Base-by-base conservation (phyloP, 2,888 invertebrate species). In the Melolontha melolontha region DNA sequence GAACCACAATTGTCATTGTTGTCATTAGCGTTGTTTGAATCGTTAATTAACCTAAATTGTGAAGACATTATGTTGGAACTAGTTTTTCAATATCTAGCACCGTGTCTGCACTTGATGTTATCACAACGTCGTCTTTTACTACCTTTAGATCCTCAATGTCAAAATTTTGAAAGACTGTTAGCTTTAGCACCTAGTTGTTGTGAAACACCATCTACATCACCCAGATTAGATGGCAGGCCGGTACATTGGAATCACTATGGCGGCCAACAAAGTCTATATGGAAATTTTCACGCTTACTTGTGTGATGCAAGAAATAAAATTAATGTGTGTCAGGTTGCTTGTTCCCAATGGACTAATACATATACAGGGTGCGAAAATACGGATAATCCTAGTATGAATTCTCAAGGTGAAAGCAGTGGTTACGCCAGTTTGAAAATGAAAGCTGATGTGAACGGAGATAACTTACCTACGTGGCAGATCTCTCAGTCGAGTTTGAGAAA, bases 31-130 rank as follows among this genome's bases (percentile, higher is more conserved):
- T 84, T 98, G 10, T 94, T 98, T 83, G 93, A 96, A 81, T 96
- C 96, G 0, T 85, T 98, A 69, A 87, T 98, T 62, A 92, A 94
- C 76, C 85, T 98, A 70, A 94, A 97, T 83, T 97, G 96, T 84
- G 98, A 98, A 83, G 98, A 98, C 82, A 90, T 98, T 51, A 95
- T 98, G 94, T 85, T 96, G 75, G 96, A 97, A 79, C 85, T 98
- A 55, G 89, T 96, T 52, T 90, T 95, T 79, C 94, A 94, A 79
- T 91, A 96, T 80, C 86, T 98, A 72, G 87, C 91, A 75, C 92
- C 93, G 0, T 92, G 93, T 77, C 88, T 90, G 14, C 94, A 94
- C 83, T 88, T 94, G 22, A 90, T 92, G 90, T 86, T 92, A 65
- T 92, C 93, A n/a, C 93, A 94, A 83, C 86, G 91, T 68, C 86